Conservation (phyloP, 2,113 vertebrate species). For the Columbina picui region DNA sequence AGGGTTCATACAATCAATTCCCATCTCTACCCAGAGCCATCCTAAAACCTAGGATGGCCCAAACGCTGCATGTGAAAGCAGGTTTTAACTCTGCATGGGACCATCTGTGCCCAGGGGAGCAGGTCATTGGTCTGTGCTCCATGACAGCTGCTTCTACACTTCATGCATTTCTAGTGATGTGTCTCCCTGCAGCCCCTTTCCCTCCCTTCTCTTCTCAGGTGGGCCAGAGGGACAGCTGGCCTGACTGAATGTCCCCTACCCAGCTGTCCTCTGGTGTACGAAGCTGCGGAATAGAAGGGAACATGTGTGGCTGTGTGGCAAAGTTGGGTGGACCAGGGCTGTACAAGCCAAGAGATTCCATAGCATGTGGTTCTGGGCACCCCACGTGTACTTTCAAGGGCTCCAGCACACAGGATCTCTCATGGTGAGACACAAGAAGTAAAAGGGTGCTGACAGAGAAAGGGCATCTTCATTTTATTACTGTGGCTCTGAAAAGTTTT, state of each 20-base stretch:
- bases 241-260: neutral
- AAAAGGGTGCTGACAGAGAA: neutral
- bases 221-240: neutral
- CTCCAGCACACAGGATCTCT: neutral
- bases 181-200: neutral
- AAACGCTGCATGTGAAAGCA: neutral
- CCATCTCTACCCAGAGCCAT: neutral
- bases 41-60: neutral
- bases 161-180: neutral
- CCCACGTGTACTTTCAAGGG: neutral
- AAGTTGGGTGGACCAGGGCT: neutral
- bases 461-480: neutral
- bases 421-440: neutral
- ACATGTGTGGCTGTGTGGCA: neutral
- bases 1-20: neutral
- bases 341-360: neutral
- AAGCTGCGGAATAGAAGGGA: neutral
- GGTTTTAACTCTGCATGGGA: neutral
- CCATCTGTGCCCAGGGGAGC: neutral
- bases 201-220: accelerated
- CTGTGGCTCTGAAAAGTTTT: neutral
- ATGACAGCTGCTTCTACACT: neutral
- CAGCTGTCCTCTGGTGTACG: neutral
- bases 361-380: neutral
- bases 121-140: neutral